These are phyloP conservation scores for Euphonia xanthogaster DNA, from an alignment of 2,797 vertebrate species.

Conservation along the genomic window DNA sequence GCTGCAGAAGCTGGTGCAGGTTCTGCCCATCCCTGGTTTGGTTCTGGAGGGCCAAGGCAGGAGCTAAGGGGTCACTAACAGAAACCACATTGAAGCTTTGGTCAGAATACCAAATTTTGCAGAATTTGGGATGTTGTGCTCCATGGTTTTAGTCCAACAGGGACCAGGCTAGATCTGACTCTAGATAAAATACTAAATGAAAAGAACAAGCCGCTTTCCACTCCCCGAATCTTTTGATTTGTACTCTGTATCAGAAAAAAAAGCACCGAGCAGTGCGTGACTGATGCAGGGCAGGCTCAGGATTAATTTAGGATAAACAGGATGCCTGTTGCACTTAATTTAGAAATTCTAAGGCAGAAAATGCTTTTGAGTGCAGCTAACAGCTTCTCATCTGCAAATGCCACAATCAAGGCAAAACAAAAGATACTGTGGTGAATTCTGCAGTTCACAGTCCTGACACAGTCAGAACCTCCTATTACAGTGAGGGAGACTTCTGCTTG, in stretches of 20 bases:
- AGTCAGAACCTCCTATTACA: slow-evolving; percentile 15
- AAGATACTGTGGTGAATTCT: slow-evolving; percentile 26
- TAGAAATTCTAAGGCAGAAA: not conserved
- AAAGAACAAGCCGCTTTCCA: not conserved
- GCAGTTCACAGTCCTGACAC: slow-evolving; percentile 43
- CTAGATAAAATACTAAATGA: not conserved
- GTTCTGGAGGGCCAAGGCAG: not conserved
- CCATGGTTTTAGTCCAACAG: not conserved
- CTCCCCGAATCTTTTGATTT: not conserved
- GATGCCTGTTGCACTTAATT: not conserved
- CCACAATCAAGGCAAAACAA: slow-evolving; percentile 24
- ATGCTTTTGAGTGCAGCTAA: not conserved
- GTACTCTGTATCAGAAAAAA: not conserved
- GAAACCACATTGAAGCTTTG: not conserved
- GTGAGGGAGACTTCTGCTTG: not conserved
- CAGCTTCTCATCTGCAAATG: slow-evolving; percentile 37
- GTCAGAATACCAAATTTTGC: not conserved
- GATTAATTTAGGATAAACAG: slow-evolving; percentile 32
- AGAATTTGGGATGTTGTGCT: not conserved
- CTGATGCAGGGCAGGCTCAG: slow-evolving; percentile 9
- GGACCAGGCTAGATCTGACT: not conserved
- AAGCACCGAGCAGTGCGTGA: not conserved
- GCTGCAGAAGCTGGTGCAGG: not conserved
- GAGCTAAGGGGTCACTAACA: not conserved
- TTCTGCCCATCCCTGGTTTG: not conserved